phyloP scores from a whole-genome alignment of 2,888 invertebrate species.

The Phalera bucephala region DNA sequence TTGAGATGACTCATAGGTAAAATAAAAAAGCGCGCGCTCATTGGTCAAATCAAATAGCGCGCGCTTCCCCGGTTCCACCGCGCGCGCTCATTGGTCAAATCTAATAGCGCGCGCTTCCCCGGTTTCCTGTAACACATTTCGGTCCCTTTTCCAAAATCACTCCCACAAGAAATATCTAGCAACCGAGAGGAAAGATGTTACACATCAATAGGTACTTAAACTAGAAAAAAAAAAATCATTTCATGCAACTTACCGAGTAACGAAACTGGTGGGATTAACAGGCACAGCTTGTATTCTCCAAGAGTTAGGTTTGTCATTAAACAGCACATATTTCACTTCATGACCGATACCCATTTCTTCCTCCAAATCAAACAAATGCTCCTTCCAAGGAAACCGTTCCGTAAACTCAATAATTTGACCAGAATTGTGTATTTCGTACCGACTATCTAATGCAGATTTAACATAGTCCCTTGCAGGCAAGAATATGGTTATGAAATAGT shows the following conservation, averaged over 20 bases:
- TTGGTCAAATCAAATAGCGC: too few relatives aligned
- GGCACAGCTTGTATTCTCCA: conserved; percentile 96
- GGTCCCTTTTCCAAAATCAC: too few relatives aligned
- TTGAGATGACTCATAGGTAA: too few relatives aligned
- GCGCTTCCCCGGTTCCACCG: too few relatives aligned
- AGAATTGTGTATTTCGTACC: conserved; percentile 87
- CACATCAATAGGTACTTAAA: too few relatives aligned
- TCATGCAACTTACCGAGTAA: conserved; percentile 85
- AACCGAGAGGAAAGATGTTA: too few relatives aligned
- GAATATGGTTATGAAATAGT: conserved; percentile 88
- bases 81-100: too few relatives aligned
- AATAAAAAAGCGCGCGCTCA: too few relatives aligned
- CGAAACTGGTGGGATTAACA: conserved; percentile 85
- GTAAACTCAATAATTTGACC: conserved; percentile 92
- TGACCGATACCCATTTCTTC: conserved; percentile 85
- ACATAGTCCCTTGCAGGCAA: conserved; percentile 93
- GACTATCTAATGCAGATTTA: conserved; percentile 85
- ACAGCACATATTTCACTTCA: conserved; percentile 88
- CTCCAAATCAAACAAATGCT: conserved; percentile 93
- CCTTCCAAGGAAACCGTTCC: conserved; percentile 94
- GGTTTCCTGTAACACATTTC: too few relatives aligned
- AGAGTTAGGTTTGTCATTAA: conserved; percentile 82
- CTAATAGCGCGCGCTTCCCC: too few relatives aligned
- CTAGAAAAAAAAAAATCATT: too few relatives aligned
- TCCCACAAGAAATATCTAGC: too few relatives aligned